Evolutionary conservation across 2,888 invertebrate genomes (phyloP).

Genomic region (Lithophane ornitopus): DNA sequence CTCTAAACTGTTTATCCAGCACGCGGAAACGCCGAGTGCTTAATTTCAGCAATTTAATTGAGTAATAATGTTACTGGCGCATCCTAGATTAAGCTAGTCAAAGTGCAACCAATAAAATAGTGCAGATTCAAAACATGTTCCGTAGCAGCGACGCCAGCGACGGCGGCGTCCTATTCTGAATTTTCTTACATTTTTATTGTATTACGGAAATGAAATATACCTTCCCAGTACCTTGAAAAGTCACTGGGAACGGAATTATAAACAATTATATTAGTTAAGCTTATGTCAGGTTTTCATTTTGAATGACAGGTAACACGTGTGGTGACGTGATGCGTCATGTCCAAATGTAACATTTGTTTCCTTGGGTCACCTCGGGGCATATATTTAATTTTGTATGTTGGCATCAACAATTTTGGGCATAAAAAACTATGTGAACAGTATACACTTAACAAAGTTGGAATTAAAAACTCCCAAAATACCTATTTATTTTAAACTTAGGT

Average conservation of each 20-base stretch:
- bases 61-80: constrained; percentile 10
- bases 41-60: neutral
- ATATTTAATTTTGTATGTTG: neutral
- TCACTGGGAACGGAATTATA: constrained; percentile 3
- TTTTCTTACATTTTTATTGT: neutral
- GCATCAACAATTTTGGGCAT: neutral
- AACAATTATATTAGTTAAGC: neutral
- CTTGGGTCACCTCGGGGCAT: constrained; percentile 20
- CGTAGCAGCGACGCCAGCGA: too few relatives aligned
- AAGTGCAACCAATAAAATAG: constrained; percentile 30
- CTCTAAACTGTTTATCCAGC: neutral
- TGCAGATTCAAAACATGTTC: constrained; percentile 12
- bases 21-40: neutral
- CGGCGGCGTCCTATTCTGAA: constrained; percentile 8
- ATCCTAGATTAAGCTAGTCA: constrained; percentile 16
- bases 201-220: constrained; percentile 7
- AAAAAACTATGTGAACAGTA: constrained; percentile 1
- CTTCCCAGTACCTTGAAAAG: constrained; percentile 19
- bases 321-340: constrained; percentile 11
- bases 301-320: constrained; percentile 21
- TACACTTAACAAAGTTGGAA: neutral
- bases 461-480: neutral
- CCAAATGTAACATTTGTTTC: neutral
- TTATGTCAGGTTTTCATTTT: constrained; percentile 11
- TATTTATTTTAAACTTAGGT: too few relatives aligned